These are phyloP conservation scores for Scaptomyza parva DNA, from an alignment of 2,888 invertebrate genomes.

Conservation along the genomic window DNA sequence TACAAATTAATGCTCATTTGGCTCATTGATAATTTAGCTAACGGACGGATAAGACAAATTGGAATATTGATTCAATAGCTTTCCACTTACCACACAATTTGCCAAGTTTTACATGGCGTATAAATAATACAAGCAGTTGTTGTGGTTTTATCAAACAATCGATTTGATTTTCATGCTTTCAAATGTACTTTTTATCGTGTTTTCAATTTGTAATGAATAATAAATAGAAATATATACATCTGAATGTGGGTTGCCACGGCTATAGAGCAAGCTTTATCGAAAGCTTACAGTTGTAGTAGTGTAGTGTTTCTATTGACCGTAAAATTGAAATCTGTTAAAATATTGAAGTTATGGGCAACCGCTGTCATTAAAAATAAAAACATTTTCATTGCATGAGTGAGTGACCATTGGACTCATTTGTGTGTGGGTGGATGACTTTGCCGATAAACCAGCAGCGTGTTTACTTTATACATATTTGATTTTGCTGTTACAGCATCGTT, in stretches of 20 bases:
- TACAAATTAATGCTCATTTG: not conserved
- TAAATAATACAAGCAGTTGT: slow-evolving; percentile 33
- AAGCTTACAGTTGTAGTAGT: not conserved
- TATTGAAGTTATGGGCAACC: slow-evolving; percentile 10
- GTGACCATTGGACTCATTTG: not conserved
- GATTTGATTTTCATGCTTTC: slow-evolving; percentile 19
- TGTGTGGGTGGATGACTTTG: not conserved
- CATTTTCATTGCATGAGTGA: slow-evolving; percentile 1
- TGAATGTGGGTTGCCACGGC: slow-evolving; percentile 3
- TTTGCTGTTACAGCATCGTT: slow-evolving; percentile 16
- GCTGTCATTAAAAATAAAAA: not conserved
- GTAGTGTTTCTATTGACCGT: slow-evolving; percentile 9
- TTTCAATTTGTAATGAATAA: slow-evolving; percentile 15
- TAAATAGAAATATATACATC: not conserved
- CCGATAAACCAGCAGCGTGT: slow-evolving; percentile 15
- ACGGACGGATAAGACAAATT: not conserved
- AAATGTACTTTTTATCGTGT: not conserved
- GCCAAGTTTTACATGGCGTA: not conserved
- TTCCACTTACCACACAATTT: not conserved
- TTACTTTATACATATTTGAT: slow-evolving; percentile 41
- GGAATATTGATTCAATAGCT: not conserved
- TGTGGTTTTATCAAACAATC: slow-evolving; percentile 37
- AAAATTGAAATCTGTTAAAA: slow-evolving; percentile 10
- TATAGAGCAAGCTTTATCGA: not conserved
- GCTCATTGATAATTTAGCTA: not conserved